Evolutionary conservation across 2,113 vertebrate genomes (phyloP).

Genomic region (Accipiter virgatus): DNA sequence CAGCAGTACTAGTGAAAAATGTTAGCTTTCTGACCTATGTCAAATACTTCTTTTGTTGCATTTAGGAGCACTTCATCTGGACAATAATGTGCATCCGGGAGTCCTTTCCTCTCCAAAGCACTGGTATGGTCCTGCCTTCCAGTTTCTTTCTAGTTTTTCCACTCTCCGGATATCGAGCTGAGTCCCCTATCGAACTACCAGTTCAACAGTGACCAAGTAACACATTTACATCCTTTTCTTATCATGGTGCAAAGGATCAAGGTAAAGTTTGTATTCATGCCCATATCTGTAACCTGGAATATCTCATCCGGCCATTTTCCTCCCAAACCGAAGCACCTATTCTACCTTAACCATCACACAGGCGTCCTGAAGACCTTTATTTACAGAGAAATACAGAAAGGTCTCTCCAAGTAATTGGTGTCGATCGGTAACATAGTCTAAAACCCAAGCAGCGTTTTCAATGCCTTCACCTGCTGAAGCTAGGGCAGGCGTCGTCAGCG

Average conservation of each 20-base stretch:
- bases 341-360: not conserved
- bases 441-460: not conserved
- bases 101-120: not conserved
- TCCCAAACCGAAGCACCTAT: not conserved
- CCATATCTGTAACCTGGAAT: not conserved
- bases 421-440: not conserved
- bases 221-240: not conserved
- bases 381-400: not conserved
- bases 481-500: accelerated
- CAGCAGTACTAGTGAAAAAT: not conserved
- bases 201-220: not conserved
- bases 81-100: accelerated
- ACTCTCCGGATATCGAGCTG: not conserved
- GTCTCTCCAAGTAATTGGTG: not conserved
- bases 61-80: too few species aligned
- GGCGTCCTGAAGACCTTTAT: not conserved
- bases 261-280: not conserved
- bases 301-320: not conserved
- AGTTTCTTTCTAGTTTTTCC: not conserved
- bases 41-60: not conserved
- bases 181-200: not conserved
- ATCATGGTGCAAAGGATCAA: not conserved
- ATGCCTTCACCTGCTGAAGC: not conserved
- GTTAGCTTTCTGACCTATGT: not conserved
- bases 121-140: not conserved